Conservation (phyloP, 2,888 invertebrate genomes). For the Troides oblongomaculatus region DNA sequence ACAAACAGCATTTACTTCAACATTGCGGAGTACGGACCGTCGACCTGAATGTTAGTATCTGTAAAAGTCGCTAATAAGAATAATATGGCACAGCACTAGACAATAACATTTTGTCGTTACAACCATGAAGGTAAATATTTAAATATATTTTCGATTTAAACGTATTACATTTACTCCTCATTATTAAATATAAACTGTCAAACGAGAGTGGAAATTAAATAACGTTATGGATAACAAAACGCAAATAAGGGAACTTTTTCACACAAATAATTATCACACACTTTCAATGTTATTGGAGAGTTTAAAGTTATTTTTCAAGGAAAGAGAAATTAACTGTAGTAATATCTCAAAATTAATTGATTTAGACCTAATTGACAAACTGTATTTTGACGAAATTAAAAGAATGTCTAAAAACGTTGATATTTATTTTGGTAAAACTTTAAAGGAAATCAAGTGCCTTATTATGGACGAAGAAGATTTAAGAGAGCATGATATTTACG, state of each 20-base stretch:
- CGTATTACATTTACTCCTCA: neutral
- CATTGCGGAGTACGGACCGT: too few relatives aligned
- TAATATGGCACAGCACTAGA: too few relatives aligned
- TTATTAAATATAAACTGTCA: neutral
- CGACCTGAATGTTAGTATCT: too few relatives aligned
- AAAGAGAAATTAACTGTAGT: neutral
- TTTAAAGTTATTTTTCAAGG: constrained; percentile 20
- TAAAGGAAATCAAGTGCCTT: constrained; percentile 57
- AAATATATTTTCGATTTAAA: neutral
- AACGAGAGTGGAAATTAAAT: constrained; percentile 4
- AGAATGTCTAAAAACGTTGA: constrained; percentile 34
- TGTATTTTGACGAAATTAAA: constrained; percentile 47
- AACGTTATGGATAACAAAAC: constrained; percentile 6
- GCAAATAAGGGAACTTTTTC: constrained; percentile 18
- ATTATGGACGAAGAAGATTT: constrained; percentile 45
- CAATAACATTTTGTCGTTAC: neutral
- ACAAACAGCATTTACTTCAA: too few relatives aligned
- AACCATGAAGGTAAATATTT: neutral
- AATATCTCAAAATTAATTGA: constrained; percentile 33
- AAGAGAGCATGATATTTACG: constrained; percentile 54
- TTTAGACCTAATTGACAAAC: constrained; percentile 11
- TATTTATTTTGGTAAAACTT: constrained; percentile 59
- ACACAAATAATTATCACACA: constrained; percentile 1
- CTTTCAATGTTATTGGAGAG: constrained; percentile 5
- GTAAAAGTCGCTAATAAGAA: too few relatives aligned